These are phyloP conservation scores for Sylvietta virens DNA, from an alignment of 2,113 vertebrate genomes.

Conservation along the genomic window DNA sequence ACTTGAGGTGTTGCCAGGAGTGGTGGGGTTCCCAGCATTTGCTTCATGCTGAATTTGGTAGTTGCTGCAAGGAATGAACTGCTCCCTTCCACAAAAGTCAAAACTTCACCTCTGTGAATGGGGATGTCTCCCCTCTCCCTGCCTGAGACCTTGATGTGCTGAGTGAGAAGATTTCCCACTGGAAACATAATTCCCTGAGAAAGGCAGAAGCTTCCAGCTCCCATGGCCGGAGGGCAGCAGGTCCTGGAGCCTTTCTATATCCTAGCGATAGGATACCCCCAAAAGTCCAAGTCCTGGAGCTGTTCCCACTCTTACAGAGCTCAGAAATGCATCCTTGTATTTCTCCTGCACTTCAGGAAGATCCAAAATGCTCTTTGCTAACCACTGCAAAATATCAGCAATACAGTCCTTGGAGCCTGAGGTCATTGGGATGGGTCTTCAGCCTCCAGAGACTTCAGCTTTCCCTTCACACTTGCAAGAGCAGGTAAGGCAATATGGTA, in stretches of 20 bases:
- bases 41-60: neutral
- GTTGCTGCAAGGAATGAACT: neutral
- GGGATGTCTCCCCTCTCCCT: neutral
- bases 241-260: neutral
- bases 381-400: neutral
- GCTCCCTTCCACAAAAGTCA: neutral
- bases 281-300: neutral
- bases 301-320: neutral
- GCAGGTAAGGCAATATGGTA: neutral
- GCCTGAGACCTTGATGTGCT: neutral
- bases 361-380: neutral
- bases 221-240: neutral
- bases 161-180: neutral
- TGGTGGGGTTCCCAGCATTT: neutral
- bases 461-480: neutral
- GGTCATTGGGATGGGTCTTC: neutral
- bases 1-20: neutral
- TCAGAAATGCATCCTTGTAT: neutral
- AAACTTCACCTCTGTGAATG: neutral
- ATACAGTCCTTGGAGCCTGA: neutral
- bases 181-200: neutral
- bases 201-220: neutral
- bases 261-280: neutral
- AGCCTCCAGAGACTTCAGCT: neutral
- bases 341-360: neutral